A percentile compares a stretch with the other conserved stretches of the same genome.
phyloP scores from a whole-genome alignment of 2,888 invertebrate species.

The Apamea sordens region DNA sequence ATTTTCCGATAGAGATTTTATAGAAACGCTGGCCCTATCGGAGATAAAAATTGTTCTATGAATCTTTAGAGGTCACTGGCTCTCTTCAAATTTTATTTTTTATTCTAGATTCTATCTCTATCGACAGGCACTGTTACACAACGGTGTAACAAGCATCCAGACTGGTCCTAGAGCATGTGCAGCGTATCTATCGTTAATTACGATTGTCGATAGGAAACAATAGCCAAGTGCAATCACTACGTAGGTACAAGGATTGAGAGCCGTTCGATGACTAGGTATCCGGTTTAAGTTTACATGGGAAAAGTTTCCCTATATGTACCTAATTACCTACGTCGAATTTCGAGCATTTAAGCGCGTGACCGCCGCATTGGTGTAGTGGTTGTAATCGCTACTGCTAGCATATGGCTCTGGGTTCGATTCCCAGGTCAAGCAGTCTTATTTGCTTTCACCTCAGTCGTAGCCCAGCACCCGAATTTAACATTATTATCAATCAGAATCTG shows the following conservation, averaged over 20 bases:
- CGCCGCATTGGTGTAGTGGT: no score
- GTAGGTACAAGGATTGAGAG: constrained; percentile 23
- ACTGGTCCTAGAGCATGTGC: neutral
- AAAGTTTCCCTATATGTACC: neutral
- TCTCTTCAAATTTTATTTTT: neutral
- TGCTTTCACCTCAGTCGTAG: no score
- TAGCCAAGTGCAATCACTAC: constrained; percentile 43
- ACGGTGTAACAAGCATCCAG: constrained; percentile 36
- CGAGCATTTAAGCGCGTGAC: no score
- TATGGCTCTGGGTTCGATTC: no score
- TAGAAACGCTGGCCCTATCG: neutral
- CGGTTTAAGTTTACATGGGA: neutral
- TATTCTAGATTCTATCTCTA: neutral
- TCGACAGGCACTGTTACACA: neutral
- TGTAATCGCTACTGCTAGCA: no score
- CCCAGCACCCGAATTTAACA: no score
- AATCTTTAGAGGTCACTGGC: neutral
- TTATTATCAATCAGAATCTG: no score
- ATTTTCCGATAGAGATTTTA: no score
- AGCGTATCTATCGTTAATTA: constrained; percentile 45
- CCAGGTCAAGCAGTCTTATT: no score
- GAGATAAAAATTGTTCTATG: neutral
- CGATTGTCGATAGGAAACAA: constrained; percentile 45
- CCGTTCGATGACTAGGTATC: constrained; percentile 2
- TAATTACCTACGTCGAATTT: neutral